A percentile compares a stretch with the other conserved stretches of the same genome.
Conservation (phyloP, 2,888 invertebrate genomes). For the Oxystoma pomonae region DNA sequence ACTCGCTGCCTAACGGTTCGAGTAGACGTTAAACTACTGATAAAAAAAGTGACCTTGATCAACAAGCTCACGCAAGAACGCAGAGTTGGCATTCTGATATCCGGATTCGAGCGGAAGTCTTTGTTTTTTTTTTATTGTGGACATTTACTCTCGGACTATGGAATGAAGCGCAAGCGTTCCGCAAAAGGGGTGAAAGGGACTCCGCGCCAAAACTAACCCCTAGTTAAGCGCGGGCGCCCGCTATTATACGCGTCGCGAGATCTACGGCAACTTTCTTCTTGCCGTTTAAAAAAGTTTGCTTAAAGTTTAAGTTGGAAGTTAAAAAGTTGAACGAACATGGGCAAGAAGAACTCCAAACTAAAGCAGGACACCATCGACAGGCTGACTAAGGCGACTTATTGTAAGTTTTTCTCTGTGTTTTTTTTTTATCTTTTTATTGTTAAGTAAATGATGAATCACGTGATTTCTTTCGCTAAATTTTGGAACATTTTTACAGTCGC, state of each 20-base stretch:
- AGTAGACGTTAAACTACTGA: too few species aligned
- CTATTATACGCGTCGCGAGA: not conserved
- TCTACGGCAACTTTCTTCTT: not conserved
- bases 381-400: conserved; percentile 88
- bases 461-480: too few species aligned
- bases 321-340: conserved; percentile 57
- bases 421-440: not conserved
- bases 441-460: not conserved
- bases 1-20: too few species aligned
- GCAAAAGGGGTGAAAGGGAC: not conserved
- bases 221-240: not conserved
- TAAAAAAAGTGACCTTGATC: too few species aligned
- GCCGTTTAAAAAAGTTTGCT: conserved; percentile 10
- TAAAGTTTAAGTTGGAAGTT: conserved; percentile 4
- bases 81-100: too few species aligned
- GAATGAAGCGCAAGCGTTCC: not conserved
- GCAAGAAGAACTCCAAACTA: conserved; percentile 94
- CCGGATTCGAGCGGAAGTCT: too few species aligned
- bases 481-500: too few species aligned
- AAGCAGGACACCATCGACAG: conserved; percentile 93
- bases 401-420: conserved; percentile 58
- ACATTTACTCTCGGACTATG: not conserved
- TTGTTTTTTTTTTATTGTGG: too few species aligned
- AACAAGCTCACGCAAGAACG: too few species aligned
- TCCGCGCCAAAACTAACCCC: not conserved